Percentiles rank a stretch among this genome's conserved stretches.
These are phyloP conservation scores for Drosophila borealis DNA, from an alignment of 2,888 invertebrate genomes.

Conservation along the genomic window DNA sequence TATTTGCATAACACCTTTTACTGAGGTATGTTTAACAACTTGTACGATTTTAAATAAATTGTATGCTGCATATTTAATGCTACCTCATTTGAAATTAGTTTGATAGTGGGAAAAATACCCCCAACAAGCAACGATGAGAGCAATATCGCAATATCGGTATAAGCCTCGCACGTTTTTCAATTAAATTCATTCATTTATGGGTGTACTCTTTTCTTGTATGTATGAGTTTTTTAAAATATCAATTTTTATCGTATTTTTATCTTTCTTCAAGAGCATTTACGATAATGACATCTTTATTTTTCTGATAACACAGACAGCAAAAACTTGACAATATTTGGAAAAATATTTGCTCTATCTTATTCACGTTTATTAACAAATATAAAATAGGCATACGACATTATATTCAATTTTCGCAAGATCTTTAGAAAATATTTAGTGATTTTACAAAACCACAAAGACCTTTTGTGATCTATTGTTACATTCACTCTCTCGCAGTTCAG, in stretches of 20 bases:
- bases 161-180: too few relatives aligned
- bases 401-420: not conserved
- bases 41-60: not conserved
- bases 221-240: too few relatives aligned
- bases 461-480: slow-evolving; percentile 29
- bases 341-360: too few relatives aligned
- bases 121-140: not conserved
- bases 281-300: too few relatives aligned
- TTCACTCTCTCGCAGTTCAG: slow-evolving; percentile 40
- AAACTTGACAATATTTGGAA: too few relatives aligned
- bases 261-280: too few relatives aligned
- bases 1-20: slow-evolving; percentile 29
- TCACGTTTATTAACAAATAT: not conserved
- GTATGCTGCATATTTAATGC: not conserved
- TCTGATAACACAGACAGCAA: too few relatives aligned
- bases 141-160: too few relatives aligned
- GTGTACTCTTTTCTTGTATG: too few relatives aligned
- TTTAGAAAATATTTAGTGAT: not conserved
- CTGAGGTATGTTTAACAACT: slow-evolving; percentile 6
- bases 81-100: not conserved
- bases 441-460: slow-evolving; percentile 1
- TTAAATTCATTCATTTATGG: too few relatives aligned
- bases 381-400: not conserved
- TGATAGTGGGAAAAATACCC: not conserved
- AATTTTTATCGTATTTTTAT: too few relatives aligned